phyloP scores from a whole-genome alignment of 2,888 invertebrate species.

The Tiliacea aurago region DNA sequence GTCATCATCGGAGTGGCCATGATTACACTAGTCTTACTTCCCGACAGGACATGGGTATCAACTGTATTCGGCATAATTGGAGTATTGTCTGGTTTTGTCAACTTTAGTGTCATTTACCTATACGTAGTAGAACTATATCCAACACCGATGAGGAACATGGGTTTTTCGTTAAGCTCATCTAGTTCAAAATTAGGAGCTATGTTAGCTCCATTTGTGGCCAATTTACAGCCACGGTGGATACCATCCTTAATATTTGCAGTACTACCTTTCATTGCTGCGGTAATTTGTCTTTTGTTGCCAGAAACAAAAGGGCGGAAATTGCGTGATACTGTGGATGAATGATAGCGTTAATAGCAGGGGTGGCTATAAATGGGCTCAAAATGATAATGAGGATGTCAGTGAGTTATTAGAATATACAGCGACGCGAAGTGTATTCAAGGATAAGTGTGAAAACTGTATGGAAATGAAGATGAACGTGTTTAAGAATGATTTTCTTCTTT shows the following conservation, averaged over 20 bases:
- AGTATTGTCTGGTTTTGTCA: conserved; percentile 59
- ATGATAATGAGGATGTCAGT: conserved; percentile 50
- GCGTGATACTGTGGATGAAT: conserved; percentile 73
- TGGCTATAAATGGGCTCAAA: conserved; percentile 44
- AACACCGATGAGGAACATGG: conserved; percentile 79
- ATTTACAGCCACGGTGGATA: conserved; percentile 73
- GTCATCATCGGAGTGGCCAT: conserved; percentile 67
- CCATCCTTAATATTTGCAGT: conserved; percentile 75
- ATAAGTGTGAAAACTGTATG: conserved; percentile 16
- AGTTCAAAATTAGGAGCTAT: conserved; percentile 77
- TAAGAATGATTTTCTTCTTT: not conserved
- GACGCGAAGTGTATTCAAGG: conserved; percentile 13
- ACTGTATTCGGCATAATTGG: conserved; percentile 70
- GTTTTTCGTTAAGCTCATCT: conserved; percentile 71
- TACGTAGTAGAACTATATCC: conserved; percentile 79
- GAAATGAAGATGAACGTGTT: not conserved
- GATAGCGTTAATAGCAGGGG: conserved; percentile 41
- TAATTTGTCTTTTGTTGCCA: conserved; percentile 73
- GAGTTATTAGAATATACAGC: conserved; percentile 43
- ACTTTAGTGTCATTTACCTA: conserved; percentile 71
- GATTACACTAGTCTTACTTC: conserved; percentile 68
- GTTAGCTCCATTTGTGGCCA: conserved; percentile 77
- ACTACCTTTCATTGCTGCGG: conserved; percentile 72
- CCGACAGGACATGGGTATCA: conserved; percentile 68
- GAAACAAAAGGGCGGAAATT: conserved; percentile 79